These are phyloP conservation scores for Dorcus hopei DNA, from an alignment of 2,888 invertebrate species.

Conservation along the genomic window DNA sequence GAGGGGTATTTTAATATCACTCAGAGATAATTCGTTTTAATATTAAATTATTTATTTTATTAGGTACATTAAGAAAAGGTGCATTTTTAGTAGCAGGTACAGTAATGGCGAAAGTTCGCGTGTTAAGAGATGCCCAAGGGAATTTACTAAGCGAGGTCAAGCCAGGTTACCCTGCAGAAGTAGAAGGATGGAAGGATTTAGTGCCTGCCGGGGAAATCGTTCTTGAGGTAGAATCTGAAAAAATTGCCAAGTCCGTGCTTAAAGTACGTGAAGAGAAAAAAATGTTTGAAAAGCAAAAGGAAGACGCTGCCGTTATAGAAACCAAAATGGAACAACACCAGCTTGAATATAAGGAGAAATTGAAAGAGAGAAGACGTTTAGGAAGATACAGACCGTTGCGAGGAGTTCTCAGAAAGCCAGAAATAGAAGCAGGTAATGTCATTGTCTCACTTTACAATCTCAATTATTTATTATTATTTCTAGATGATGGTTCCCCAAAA, in stretches of 20 bases:
- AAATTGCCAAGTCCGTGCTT: slow-evolving; percentile 39
- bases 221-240: slow-evolving; percentile 65
- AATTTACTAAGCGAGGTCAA: slow-evolving; percentile 61
- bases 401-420: slow-evolving; percentile 60
- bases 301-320: slow-evolving; percentile 61
- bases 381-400: slow-evolving; percentile 58
- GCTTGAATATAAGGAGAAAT: slow-evolving; percentile 59
- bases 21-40: not conserved
- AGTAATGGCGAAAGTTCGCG: slow-evolving; percentile 80
- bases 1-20: slow-evolving; percentile 47
- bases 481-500: slow-evolving; percentile 38
- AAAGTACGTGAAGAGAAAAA: slow-evolving; percentile 56
- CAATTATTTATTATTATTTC: not conserved
- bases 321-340: slow-evolving; percentile 65
- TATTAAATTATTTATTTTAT: not conserved
- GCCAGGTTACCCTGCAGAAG: slow-evolving; percentile 81
- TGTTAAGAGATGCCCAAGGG: slow-evolving; percentile 77
- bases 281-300: slow-evolving; percentile 60
- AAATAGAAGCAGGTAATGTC: slow-evolving; percentile 41
- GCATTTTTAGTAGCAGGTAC: slow-evolving; percentile 76
- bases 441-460: not conserved
- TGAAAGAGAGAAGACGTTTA: slow-evolving; percentile 59
- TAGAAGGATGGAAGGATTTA: slow-evolving; percentile 87
- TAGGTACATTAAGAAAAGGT: slow-evolving; percentile 77
- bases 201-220: slow-evolving; percentile 88